A percentile compares a stretch with the other conserved stretches of the same genome.
phyloP scores from a whole-genome alignment of 2,113 vertebrate species.

The Oxygymnocypris stewartii region DNA sequence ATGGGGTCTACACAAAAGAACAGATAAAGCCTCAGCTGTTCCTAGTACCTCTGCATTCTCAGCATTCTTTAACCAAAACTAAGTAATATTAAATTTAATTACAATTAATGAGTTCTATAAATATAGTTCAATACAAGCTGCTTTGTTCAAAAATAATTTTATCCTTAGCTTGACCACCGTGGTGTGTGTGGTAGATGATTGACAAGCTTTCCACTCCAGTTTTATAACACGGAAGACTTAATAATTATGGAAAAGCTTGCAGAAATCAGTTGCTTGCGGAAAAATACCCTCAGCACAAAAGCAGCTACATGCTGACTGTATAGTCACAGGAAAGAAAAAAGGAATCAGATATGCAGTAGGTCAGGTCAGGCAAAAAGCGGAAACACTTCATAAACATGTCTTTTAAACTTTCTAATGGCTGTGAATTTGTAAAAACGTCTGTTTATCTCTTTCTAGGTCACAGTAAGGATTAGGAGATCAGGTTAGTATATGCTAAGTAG shows the following conservation, averaged over 20 bases:
- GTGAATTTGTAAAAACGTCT: background rate
- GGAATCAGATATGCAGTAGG: background rate
- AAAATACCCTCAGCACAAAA: conserved; percentile 13
- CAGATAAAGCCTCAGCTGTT: background rate
- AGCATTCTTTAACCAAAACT: background rate
- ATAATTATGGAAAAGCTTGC: background rate
- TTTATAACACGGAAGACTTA: background rate
- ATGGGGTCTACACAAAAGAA: conserved; percentile 10
- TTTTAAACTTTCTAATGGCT: background rate
- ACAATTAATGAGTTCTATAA: background rate
- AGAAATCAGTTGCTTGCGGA: conserved; percentile 10
- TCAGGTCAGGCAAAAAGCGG: background rate
- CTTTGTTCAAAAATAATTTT: background rate
- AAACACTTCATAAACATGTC: background rate
- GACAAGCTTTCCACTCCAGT: background rate
- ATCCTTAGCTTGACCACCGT: background rate
- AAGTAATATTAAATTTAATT: background rate
- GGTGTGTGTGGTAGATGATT: background rate
- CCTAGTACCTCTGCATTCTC: background rate
- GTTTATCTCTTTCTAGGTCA: background rate
- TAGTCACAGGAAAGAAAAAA: conserved; percentile 19
- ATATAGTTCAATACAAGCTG: background rate
- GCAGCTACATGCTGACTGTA: background rate
- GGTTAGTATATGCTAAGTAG: background rate
- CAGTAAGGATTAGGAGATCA: background rate